Evolutionary conservation across 2,888 invertebrate genomes (phyloP).

Genomic region (Myopa testacea): DNA sequence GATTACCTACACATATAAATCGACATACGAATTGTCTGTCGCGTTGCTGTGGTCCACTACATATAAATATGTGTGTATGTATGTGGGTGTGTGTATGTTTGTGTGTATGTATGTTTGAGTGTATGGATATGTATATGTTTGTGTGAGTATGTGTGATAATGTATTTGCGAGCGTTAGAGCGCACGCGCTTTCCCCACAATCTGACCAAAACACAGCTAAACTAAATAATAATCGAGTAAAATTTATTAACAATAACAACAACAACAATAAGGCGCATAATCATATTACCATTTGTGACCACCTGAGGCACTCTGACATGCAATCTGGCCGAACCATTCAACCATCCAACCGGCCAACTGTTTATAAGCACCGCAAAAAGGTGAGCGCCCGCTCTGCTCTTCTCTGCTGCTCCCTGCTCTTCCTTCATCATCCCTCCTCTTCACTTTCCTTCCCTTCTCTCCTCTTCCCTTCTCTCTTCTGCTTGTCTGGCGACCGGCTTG

Average conservation of each 20-base stretch:
- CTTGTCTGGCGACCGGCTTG: background rate
- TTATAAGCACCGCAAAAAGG: background rate
- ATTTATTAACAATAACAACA: conserved; percentile 29
- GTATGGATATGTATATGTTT: background rate
- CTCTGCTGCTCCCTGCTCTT: too few relatives aligned
- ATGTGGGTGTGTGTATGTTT: background rate
- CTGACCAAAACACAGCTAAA: conserved; percentile 32
- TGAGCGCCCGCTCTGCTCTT: background rate
- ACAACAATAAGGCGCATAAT: conserved; percentile 16
- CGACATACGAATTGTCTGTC: too few relatives aligned
- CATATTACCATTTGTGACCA: conserved; percentile 26
- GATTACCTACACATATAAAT: background rate
- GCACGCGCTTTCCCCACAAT: conserved; percentile 41
- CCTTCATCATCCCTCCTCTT: background rate
- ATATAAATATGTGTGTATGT: background rate
- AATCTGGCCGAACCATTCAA: conserved; percentile 20
- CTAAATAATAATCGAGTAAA: conserved; percentile 35
- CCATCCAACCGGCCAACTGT: background rate
- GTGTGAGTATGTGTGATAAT: background rate
- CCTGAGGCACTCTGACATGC: conserved; percentile 11
- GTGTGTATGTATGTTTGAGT: background rate
- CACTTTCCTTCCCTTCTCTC: too few relatives aligned
- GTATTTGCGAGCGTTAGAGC: background rate
- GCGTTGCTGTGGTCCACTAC: conserved; percentile 7
- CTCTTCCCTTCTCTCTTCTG: background rate